Conservation (phyloP, 2,888 invertebrate genomes). For the Baccha elongata region DNA sequence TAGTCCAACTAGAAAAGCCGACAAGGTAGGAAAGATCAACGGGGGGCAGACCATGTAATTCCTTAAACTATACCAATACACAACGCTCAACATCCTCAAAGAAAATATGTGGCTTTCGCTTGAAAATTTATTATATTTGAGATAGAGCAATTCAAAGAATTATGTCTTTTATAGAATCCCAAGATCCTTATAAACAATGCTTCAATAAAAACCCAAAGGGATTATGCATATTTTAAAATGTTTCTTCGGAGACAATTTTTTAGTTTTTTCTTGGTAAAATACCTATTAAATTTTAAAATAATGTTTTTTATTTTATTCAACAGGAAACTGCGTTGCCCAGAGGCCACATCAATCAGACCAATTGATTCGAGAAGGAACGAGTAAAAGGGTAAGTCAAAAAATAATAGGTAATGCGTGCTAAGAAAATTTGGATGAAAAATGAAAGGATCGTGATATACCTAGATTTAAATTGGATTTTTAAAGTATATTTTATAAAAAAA, state of each 20-base stretch:
- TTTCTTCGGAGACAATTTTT: neutral
- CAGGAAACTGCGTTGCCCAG: constrained; percentile 92
- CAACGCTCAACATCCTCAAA: too few relatives aligned
- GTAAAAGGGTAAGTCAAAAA: constrained; percentile 87
- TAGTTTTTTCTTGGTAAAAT: neutral
- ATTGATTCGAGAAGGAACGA: constrained; percentile 92
- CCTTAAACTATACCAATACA: neutral
- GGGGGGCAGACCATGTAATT: constrained; percentile 33
- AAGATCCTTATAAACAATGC: neutral
- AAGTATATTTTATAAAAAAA: too few relatives aligned
- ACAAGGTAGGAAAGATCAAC: neutral
- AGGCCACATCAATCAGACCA: constrained; percentile 92
- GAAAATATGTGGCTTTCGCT: constrained; percentile 23
- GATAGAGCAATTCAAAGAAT: neutral
- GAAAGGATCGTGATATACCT: too few relatives aligned
- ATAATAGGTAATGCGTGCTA: neutral
- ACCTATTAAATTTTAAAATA: neutral
- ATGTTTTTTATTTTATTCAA: constrained; percentile 46
- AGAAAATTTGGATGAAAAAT: too few relatives aligned
- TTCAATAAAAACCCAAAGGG: neutral
- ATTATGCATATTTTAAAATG: constrained; percentile 2
- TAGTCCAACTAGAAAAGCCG: constrained; percentile 12
- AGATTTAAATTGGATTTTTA: too few relatives aligned
- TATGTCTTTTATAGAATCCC: neutral
- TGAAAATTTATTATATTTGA: constrained; percentile 9